Base-by-base conservation (phyloP, 2,888 invertebrate genomes). In the Harpalus rufipes region DNA sequence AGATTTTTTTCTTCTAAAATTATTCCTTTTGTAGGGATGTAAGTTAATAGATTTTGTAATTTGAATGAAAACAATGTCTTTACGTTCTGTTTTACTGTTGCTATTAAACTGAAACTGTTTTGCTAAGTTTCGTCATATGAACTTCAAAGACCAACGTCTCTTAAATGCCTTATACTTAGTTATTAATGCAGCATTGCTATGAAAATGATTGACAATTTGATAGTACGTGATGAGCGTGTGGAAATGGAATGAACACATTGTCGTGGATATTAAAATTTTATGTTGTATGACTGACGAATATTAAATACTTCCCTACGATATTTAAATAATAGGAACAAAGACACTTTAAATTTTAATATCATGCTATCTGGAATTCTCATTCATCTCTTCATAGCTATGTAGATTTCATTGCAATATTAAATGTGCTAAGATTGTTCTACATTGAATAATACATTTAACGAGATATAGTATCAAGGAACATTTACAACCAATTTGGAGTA, bases 221-320 rank as follows among this genome's bases (percentile, higher is more conserved):
- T 68, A 14, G 14, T 32, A 39, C 68, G 68, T 68, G 68, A 21
- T 39, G 32, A 25, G 68, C 21, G 39, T 68, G 32, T 68, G 39
- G 14, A 68, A 68, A 25, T n/a, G 32, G 68, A 14, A 74, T 10
- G 16, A 68, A 74, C 41, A 74, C 72, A 74, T 44, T 74, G 72
- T 74, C 44, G 16, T 74, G 0, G 72, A 74, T 74, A 74, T 74
- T 74, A 74, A 74, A 74, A 74, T 74, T 44, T 41, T 44, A 74
- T 74, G 44, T 4, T 44, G 44, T 39, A 39, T 74, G 44, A 44
- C 44, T 41, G 41, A 32, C 7, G 72, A 74, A 74, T 74, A 74
- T 74, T 74, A 74, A 74, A 74, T 74, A 68, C 68, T 68, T 68
- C 68, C 68, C 21, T 10, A 25, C 12, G 32, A 5, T 68, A 74